A percentile compares a stretch with the other conserved stretches of the same genome.
phyloP scores from a whole-genome alignment of 2,113 vertebrate species.

The Nyctereutes procyonoides region DNA sequence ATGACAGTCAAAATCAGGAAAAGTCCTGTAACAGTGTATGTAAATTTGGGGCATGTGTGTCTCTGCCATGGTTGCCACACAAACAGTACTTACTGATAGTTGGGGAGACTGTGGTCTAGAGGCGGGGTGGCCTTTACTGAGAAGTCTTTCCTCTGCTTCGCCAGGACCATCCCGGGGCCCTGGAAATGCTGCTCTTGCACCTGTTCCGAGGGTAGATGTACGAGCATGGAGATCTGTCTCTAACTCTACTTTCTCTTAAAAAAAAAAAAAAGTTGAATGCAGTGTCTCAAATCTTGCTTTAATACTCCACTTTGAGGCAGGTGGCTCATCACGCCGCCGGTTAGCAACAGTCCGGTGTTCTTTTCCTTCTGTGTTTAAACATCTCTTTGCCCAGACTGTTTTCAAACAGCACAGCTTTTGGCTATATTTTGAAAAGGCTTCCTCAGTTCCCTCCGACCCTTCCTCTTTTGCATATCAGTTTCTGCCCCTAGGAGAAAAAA shows the following conservation, averaged over 20 bases:
- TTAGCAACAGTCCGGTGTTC: background rate
- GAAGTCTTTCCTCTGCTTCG: background rate
- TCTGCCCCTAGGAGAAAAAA: background rate
- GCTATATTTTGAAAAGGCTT: background rate
- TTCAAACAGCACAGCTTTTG: background rate
- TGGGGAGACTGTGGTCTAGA: background rate
- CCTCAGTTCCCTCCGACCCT: slow-evolving; percentile 10
- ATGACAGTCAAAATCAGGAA: background rate
- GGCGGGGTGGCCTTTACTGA: background rate
- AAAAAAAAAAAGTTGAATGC: background rate
- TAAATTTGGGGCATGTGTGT: background rate
- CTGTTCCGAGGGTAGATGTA: no score
- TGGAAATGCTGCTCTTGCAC: background rate
- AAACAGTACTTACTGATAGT: rapidly evolving
- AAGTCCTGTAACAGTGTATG: background rate
- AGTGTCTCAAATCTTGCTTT: background rate
- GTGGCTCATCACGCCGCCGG: background rate
- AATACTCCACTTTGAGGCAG: background rate
- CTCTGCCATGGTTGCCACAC: background rate
- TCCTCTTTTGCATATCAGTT: slow-evolving; percentile 65
- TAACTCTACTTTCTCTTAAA: background rate
- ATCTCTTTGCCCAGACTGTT: background rate
- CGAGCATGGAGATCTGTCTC: background rate
- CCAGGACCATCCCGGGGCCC: rapidly evolving
- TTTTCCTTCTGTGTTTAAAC: background rate